Conservation (phyloP, 2,888 invertebrate species). For the Tenthredo livida region DNA sequence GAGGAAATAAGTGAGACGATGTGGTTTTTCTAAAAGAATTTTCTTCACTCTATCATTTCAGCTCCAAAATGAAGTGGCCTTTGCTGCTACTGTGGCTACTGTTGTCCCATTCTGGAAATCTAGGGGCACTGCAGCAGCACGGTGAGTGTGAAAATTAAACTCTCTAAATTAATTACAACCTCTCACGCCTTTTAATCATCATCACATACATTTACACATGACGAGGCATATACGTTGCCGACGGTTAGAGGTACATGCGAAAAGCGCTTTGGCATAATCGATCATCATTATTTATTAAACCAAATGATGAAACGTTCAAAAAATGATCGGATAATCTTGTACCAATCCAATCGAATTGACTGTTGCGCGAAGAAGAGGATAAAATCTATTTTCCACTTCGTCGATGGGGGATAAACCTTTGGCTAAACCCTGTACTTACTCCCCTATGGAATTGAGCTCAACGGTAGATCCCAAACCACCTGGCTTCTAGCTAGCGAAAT, state of each 20-base stretch:
- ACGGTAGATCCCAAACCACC: background rate
- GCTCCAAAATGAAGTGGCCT: slow-evolving; percentile 74
- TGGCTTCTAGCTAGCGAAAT: slow-evolving; percentile 44
- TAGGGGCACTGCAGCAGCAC: slow-evolving; percentile 68
- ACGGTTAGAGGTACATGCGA: background rate
- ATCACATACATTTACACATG: background rate
- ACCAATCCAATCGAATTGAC: background rate
- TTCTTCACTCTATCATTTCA: slow-evolving; percentile 55
- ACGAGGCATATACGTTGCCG: background rate
- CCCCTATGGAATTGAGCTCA: background rate
- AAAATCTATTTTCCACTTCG: background rate
- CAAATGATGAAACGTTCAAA: background rate
- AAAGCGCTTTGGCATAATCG: background rate
- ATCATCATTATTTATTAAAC: slow-evolving; percentile 8
- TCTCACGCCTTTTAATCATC: background rate
- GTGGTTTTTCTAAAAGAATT: background rate
- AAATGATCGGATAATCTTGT: background rate
- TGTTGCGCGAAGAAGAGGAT: background rate
- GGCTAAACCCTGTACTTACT: background rate
- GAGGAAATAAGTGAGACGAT: background rate
- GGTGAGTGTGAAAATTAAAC: slow-evolving; percentile 65
- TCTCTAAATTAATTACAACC: slow-evolving; percentile 10
- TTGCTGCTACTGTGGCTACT: slow-evolving; percentile 70
- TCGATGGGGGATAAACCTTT: background rate
- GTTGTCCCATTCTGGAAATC: slow-evolving; percentile 69